Conservation (phyloP, 2,888 invertebrate genomes). For the Merodon equestris region DNA sequence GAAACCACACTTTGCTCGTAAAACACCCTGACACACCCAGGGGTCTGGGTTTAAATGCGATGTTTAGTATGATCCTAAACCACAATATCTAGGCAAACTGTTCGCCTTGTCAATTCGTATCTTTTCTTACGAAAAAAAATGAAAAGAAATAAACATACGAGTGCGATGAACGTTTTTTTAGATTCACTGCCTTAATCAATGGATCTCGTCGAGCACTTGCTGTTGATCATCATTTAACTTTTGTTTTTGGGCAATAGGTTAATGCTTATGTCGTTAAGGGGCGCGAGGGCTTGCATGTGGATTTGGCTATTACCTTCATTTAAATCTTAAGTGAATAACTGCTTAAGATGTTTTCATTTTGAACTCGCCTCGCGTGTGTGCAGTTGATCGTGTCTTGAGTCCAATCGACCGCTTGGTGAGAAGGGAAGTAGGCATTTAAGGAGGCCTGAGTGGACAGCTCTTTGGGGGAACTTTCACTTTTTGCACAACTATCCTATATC, state of each 20-base stretch:
- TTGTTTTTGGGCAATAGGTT: too few species aligned
- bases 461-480: too few species aligned
- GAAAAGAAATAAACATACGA: too few species aligned
- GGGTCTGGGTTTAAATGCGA: conserved; percentile 34
- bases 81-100: conserved; percentile 9
- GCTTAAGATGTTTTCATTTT: conserved; percentile 27
- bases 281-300: neutral
- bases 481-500: too few species aligned
- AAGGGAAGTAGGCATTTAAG: conserved; percentile 39
- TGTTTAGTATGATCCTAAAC: conserved; percentile 1
- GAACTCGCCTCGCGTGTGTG: neutral
- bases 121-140: conserved; percentile 33
- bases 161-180: conserved; percentile 30
- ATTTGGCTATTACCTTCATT: conserved; percentile 37
- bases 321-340: conserved; percentile 50
- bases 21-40: neutral
- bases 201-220: too few species aligned
- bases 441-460: neutral
- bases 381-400: conserved; percentile 23
- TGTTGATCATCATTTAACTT: too few species aligned
- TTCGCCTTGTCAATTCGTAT: conserved; percentile 23
- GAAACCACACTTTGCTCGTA: neutral
- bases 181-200: conserved; percentile 24
- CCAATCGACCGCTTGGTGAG: conserved; percentile 4
- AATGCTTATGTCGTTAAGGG: neutral